Conservation (phyloP, 2,113 vertebrate species). For the Barnardius zonarius region DNA sequence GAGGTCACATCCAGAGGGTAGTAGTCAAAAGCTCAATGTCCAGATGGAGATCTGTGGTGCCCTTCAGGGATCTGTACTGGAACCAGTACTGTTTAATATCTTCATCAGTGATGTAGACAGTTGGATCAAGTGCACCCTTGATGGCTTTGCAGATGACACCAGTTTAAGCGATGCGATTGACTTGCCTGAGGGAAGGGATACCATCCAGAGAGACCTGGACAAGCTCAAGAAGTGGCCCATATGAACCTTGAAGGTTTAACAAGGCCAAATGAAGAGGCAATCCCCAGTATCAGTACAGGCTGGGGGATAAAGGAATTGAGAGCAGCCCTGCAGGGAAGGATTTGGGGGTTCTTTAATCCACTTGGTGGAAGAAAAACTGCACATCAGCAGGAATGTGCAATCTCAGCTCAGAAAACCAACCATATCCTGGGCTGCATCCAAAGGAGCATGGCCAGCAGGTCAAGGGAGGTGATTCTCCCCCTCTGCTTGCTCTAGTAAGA, state of each 20-base stretch:
- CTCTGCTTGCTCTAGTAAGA: neutral
- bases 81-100: neutral
- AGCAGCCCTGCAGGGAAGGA: neutral
- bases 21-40: neutral
- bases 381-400: neutral
- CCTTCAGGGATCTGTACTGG: neutral
- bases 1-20: neutral
- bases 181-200: neutral
- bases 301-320: neutral
- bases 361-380: neutral
- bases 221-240: neutral
- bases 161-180: neutral
- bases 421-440: neutral
- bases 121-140: neutral
- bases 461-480: neutral
- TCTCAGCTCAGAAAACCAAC: fast-evolving
- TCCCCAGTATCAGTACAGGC: neutral
- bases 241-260: neutral
- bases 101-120: neutral
- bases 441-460: neutral
- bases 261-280: neutral
- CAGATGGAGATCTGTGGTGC: neutral
- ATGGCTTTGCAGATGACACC: neutral
- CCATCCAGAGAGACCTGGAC: neutral
- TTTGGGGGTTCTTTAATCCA: neutral